phyloP scores from a whole-genome alignment of 2,888 invertebrate species.

The Cordilura impudica region DNA sequence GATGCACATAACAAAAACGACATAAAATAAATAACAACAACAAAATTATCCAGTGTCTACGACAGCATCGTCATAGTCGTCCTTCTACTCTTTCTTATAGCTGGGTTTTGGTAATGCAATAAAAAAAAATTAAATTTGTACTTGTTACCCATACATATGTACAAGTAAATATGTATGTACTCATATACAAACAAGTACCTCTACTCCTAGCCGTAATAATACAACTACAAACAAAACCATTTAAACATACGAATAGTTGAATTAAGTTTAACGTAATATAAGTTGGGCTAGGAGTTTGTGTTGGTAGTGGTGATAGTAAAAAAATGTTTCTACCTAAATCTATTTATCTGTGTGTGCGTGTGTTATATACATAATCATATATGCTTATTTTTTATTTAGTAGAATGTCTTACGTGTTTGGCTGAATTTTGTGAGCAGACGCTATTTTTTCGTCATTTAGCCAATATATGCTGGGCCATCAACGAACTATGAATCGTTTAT shows the following conservation, averaged over 20 bases:
- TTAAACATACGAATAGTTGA: neutral
- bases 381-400: neutral
- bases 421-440: neutral
- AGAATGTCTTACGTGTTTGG: constrained; percentile 6
- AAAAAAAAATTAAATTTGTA: constrained; percentile 7
- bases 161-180: neutral
- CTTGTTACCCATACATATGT: neutral
- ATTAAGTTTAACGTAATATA: neutral
- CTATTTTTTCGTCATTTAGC: constrained; percentile 4
- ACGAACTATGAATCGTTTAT: constrained; percentile 1
- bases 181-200: neutral
- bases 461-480: constrained; percentile 1
- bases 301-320: too few relatives aligned
- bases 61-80: constrained; percentile 50
- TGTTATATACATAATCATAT: neutral
- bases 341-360: neutral
- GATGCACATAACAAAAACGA: constrained; percentile 13
- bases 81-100: constrained; percentile 49
- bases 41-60: constrained; percentile 8
- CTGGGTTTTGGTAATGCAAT: constrained; percentile 44
- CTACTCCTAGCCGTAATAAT: too few relatives aligned
- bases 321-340: neutral
- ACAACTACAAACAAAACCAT: neutral
- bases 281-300: constrained; percentile 1
- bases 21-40: constrained; percentile 12